Conservation (phyloP, 2,113 vertebrate species). For the Lepidothrix coronata region DNA sequence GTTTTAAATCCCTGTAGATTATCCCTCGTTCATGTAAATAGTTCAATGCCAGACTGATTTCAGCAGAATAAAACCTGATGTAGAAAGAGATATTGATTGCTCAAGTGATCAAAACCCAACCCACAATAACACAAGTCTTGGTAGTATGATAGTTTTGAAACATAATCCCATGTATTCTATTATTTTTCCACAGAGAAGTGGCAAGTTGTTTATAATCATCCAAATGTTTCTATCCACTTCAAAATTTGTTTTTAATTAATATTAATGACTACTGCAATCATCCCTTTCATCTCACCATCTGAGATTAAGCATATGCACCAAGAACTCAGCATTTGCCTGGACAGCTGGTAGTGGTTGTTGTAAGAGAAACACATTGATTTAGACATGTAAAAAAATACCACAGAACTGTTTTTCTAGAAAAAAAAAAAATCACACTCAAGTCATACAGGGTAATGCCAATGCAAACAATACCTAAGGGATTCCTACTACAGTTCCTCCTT, state of each 20-base stretch:
- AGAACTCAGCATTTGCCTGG: conserved; percentile 35
- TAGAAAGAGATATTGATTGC: not conserved
- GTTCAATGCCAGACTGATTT: conserved; percentile 97
- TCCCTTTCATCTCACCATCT: conserved; percentile 28
- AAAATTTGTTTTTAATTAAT: not conserved
- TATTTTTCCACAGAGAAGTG: not conserved
- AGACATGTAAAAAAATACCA: not conserved
- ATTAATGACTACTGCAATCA: not conserved
- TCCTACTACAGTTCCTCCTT: not conserved
- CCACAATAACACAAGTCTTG: not conserved
- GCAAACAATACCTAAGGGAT: not conserved
- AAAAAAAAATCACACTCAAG: not conserved
- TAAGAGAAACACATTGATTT: not conserved
- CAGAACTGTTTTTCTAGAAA: not conserved
- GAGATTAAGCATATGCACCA: conserved; percentile 43
- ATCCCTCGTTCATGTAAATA: conserved; percentile 98
- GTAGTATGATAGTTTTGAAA: not conserved
- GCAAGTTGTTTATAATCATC: not conserved
- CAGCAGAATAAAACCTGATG: conserved; percentile 96
- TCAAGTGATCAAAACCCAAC: not conserved
- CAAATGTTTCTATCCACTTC: not conserved
- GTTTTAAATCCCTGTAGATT: conserved; percentile 98
- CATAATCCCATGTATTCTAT: not conserved
- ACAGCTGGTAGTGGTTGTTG: conserved; percentile 13
- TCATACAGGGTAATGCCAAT: not conserved